Percentiles rank a stretch among this genome's conserved stretches.
Conservation (phyloP, 2,888 invertebrate species). For the Sinotaia quadrata region DNA sequence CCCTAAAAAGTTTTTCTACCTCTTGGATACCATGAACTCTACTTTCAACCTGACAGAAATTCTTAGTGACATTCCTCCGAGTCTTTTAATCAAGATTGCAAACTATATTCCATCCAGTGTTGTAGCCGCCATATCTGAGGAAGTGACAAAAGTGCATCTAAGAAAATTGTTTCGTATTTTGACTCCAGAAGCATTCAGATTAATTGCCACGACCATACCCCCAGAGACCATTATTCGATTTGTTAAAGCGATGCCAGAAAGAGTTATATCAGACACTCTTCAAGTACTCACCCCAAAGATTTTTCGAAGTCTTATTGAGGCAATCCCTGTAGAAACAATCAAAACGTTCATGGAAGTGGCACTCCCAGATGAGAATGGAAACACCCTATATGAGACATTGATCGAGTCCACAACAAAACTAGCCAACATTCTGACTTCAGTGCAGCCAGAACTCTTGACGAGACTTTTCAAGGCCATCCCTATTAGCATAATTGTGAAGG, state of each 20-base stretch:
- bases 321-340: conserved; percentile 15
- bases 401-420: conserved; percentile 10
- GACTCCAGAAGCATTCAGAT: conserved; percentile 1
- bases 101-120: conserved; percentile 11
- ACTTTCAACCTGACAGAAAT: not conserved
- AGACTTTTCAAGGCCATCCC: conserved; percentile 22
- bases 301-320: conserved; percentile 8
- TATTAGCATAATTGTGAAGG: conserved; percentile 1
- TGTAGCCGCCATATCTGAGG: conserved; percentile 5
- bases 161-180: conserved; percentile 10
- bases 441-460: conserved; percentile 6
- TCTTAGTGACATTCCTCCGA: conserved; percentile 11
- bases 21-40: not conserved
- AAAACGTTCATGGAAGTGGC: conserved; percentile 11
- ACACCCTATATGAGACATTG: not conserved
- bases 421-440: conserved; percentile 14
- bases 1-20: not conserved
- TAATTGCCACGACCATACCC: conserved; percentile 4
- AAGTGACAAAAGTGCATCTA: conserved; percentile 9
- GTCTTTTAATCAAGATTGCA: conserved; percentile 13
- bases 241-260: conserved; percentile 4
- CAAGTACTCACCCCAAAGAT: conserved; percentile 12
- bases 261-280: conserved; percentile 12
- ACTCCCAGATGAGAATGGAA: not conserved
- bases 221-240: conserved; percentile 5